phyloP scores from a whole-genome alignment of 2,888 invertebrate species.

The Saturnia japonica region DNA sequence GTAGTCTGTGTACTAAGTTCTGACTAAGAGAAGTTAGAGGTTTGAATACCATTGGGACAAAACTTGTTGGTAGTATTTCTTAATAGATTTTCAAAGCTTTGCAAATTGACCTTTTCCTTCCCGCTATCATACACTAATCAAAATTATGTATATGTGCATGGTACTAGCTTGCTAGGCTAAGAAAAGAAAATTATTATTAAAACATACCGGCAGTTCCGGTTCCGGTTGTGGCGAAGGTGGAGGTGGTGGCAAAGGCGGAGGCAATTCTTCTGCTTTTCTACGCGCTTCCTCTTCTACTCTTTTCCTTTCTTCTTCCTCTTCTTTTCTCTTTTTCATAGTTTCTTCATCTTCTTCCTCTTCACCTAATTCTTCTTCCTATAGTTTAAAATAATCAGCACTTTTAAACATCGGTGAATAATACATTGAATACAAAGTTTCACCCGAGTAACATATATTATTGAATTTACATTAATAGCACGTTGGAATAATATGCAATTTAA shows the following conservation, averaged over 20 bases:
- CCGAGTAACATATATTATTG: not conserved
- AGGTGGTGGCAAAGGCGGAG: slow-evolving; percentile 70
- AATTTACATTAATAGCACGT: not conserved
- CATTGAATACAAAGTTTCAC: not conserved
- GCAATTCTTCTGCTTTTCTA: slow-evolving; percentile 67
- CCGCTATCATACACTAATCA: too few species aligned
- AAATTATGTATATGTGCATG: not conserved
- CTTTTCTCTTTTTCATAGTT: slow-evolving; percentile 51
- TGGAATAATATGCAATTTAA: not conserved
- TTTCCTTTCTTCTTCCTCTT: slow-evolving; percentile 55
- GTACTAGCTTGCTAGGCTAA: not conserved
- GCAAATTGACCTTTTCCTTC: too few species aligned
- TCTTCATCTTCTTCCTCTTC: slow-evolving; percentile 74
- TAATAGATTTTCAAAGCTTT: too few species aligned
- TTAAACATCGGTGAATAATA: not conserved
- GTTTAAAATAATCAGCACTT: not conserved
- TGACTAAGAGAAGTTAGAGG: too few species aligned
- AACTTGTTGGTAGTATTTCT: too few species aligned
- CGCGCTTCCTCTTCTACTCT: slow-evolving; percentile 69
- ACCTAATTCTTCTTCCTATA: slow-evolving; percentile 50
- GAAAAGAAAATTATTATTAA: not conserved
- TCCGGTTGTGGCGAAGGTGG: slow-evolving; percentile 72
- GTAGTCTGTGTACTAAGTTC: too few species aligned
- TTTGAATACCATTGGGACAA: too few species aligned
- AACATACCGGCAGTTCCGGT: slow-evolving; percentile 59